Evolutionary conservation across 92 coral and sea anemone species (phyloP).

Genomic region (Virgularia gustaviana): DNA sequence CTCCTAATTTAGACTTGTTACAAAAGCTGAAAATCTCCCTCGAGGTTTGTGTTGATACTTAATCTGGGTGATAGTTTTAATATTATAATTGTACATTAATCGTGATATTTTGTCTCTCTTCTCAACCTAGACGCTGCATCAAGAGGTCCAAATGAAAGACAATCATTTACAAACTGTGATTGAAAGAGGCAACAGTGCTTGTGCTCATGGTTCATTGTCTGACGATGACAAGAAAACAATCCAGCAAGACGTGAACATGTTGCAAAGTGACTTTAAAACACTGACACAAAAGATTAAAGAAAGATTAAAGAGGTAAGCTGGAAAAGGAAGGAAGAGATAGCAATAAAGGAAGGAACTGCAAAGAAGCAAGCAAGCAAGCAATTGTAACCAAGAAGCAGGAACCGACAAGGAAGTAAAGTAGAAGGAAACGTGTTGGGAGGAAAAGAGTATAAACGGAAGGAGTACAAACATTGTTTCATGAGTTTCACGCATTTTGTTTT

Average conservation of each 20-base stretch:
- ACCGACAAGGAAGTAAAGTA: too few relatives aligned
- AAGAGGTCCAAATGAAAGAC: constrained; percentile 23
- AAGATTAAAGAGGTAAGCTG: constrained; percentile 49
- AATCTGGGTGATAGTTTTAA: too few relatives aligned
- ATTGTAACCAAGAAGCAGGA: too few relatives aligned
- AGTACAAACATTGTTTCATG: too few relatives aligned
- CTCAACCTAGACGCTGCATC: constrained; percentile 9
- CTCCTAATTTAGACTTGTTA: constrained; percentile 75
- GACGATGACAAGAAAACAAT: constrained; percentile 47
- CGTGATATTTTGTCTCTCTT: not conserved
- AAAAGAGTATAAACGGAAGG: too few relatives aligned
- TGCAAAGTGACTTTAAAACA: constrained; percentile 37
- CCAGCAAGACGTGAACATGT: constrained; percentile 39
- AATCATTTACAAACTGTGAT: constrained; percentile 32
- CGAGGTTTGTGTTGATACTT: too few relatives aligned
- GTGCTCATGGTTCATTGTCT: constrained; percentile 51
- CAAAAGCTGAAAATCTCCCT: constrained; percentile 63
- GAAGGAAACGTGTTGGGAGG: too few relatives aligned
- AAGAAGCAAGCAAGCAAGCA: too few relatives aligned
- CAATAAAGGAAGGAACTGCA: too few relatives aligned
- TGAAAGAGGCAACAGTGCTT: constrained; percentile 53
- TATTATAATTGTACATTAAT: too few relatives aligned
- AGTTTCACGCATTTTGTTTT: not conserved
- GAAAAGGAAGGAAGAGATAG: too few relatives aligned
- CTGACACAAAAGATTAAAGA: constrained; percentile 49